Evolutionary conservation across 2,797 vertebrate genomes (phyloP), one percentile per base, ranked within the genome.

Genomic region (Ptychadena robeensis): DNA sequence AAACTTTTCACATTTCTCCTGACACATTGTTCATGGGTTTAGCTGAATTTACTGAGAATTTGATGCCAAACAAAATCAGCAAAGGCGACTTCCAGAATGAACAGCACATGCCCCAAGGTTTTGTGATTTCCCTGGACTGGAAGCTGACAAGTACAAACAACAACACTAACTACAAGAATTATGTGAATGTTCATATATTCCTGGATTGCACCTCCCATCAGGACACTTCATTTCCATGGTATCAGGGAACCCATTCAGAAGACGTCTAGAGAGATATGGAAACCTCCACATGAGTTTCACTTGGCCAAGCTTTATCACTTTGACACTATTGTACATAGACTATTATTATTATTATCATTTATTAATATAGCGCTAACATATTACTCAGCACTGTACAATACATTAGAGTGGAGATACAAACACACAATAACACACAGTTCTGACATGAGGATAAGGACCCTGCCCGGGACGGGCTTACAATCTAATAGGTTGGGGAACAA

Each of bases 1-100:
- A 86, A 85, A 83, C 67, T 83, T 78, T 83, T 35, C 38, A 65
- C 67, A 80, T 80, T 80, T 70, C 77, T 80, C 77, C 77, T 70
- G 77, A 80, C 77, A 80, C 77, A 83, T 83, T 83, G 68, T 83
- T 83, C 38, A 35, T 72, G 67, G 59, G 65, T 69, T 78, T 83
- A 35, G n/a, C 63, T 78, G 35, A 71, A 78, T 83, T 69, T 78
- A 75, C 66, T 72, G 59, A 83, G 59, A 48, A 71, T 64, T 72
- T 72, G 8, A 57, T 78, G 68, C 81, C 81, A 78, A 82, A 78
- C 74, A 44, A 83, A 83, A 82, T 28, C 53, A 68, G 65, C 57
- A 40, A 61, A 64, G 53, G 31, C 59, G 9, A 34, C 57, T 83
- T 38, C 31, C 30, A 78, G 44, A 53, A 34, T 59, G 77, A 61